Percentiles rank a stretch among this genome's conserved stretches.
Conservation (phyloP, 1,140 invertebrate genomes). For the Anthonomus grandis region DNA sequence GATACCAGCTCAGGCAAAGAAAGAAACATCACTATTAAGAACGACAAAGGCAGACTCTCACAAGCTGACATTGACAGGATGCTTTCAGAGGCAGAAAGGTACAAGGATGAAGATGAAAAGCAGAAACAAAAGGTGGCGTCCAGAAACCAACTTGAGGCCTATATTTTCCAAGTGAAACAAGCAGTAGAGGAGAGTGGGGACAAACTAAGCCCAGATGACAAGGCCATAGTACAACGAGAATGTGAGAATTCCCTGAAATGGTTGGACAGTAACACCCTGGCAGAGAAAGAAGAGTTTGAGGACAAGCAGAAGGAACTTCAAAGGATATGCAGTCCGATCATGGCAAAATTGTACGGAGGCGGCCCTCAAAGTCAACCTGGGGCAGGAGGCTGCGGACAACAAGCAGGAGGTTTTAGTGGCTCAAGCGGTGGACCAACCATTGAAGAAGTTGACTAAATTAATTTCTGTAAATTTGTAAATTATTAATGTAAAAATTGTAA, state of each 20-base stretch:
- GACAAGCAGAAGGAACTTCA: slow-evolving; percentile 56
- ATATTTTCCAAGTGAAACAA: slow-evolving; percentile 68
- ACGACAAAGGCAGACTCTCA: slow-evolving; percentile 75
- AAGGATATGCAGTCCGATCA: slow-evolving; percentile 53
- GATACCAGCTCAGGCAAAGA: slow-evolving; percentile 53
- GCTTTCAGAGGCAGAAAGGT: slow-evolving; percentile 64
- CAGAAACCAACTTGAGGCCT: slow-evolving; percentile 63
- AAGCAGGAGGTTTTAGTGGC: slow-evolving; percentile 37
- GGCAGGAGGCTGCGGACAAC: slow-evolving; percentile 42
- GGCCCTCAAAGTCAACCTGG: slow-evolving; percentile 12
- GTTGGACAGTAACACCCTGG: slow-evolving; percentile 55
- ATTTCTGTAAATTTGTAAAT: neutral
- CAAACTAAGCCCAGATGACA: slow-evolving; percentile 48
- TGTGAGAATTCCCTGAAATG: slow-evolving; percentile 51
- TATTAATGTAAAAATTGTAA: neutral
- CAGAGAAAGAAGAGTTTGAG: slow-evolving; percentile 62
- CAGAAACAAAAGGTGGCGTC: slow-evolving; percentile 62
- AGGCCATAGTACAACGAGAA: slow-evolving; percentile 47
- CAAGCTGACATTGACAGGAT: slow-evolving; percentile 83
- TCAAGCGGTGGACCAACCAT: slow-evolving; percentile 55
- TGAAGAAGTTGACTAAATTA: slow-evolving; percentile 67
- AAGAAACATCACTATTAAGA: slow-evolving; percentile 77
- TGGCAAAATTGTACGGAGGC: slow-evolving; percentile 53
- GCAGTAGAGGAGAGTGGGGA: slow-evolving; percentile 52
- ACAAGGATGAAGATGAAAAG: slow-evolving; percentile 66